Percentiles rank a stretch among this genome's conserved stretches.
Conservation (phyloP, 2,888 invertebrate species). For the Nymphalis polychloros region DNA sequence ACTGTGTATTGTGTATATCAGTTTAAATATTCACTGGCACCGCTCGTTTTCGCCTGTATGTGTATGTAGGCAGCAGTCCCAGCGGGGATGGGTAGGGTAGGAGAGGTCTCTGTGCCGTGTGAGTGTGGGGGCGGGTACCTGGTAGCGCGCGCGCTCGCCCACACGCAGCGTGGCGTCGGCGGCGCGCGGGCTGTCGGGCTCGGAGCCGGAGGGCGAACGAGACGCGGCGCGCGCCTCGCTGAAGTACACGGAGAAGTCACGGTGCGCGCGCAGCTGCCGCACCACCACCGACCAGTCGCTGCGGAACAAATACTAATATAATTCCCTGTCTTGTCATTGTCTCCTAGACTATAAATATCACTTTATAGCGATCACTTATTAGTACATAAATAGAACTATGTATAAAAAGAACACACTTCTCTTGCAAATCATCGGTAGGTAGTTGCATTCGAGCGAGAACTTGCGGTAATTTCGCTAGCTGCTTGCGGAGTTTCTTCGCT, state of each 20-base stretch:
- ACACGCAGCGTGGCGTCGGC: slow-evolving; percentile 70
- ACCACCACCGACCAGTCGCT: slow-evolving; percentile 95
- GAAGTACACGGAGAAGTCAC: slow-evolving; percentile 97
- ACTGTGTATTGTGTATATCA: too few species aligned
- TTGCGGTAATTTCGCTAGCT: slow-evolving; percentile 71
- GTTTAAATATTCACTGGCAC: slow-evolving; percentile 50
- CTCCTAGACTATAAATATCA: neutral
- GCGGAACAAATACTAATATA: slow-evolving; percentile 21
- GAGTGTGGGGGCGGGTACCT: slow-evolving; percentile 46
- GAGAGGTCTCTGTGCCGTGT: neutral
- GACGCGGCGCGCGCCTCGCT: slow-evolving; percentile 89
- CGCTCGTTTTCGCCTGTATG: slow-evolving; percentile 31
- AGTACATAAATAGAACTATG: too few species aligned
- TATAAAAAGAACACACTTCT: slow-evolving; percentile 56
- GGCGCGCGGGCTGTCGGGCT: slow-evolving; percentile 62
- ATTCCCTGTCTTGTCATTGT: too few species aligned
- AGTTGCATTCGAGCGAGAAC: slow-evolving; percentile 71
- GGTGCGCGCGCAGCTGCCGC: slow-evolving; percentile 92
- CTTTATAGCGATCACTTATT: neutral
- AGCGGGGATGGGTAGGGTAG: too few species aligned
- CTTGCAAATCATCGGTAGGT: slow-evolving; percentile 74
- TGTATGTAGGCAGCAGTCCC: too few species aligned
- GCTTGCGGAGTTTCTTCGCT: slow-evolving; percentile 73
- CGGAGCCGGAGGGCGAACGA: slow-evolving; percentile 79
- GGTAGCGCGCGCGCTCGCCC: slow-evolving; percentile 66